phyloP scores from a whole-genome alignment of 2,113 vertebrate genomes.

The Oceanites oceanicus region DNA sequence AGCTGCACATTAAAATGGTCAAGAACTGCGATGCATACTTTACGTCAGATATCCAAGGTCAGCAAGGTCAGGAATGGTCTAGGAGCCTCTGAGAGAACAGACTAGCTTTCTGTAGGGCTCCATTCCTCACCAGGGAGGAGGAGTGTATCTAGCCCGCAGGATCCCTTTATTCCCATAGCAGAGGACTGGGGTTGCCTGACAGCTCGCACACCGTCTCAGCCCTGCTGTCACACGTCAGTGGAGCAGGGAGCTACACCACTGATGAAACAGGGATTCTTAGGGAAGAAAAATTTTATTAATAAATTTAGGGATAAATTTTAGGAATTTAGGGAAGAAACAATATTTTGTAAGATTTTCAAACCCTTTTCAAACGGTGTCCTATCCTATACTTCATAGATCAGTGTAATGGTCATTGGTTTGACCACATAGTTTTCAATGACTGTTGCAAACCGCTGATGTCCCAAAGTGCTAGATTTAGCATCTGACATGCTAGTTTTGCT shows the following conservation, averaged over 20 bases:
- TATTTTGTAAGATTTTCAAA: not conserved
- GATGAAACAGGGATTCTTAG: not conserved
- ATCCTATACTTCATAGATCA: not conserved
- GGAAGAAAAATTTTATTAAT: not conserved
- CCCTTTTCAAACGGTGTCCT: not conserved
- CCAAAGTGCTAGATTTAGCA: not conserved
- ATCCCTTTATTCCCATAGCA: not conserved
- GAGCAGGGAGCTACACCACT: not conserved
- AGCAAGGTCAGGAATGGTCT: not conserved
- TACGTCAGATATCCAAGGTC: not conserved
- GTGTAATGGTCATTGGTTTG: not conserved
- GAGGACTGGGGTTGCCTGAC: not conserved
- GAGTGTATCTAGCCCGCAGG: not conserved
- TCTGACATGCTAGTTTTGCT: not conserved
- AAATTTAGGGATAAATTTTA: not conserved
- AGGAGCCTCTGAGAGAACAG: not conserved
- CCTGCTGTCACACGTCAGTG: not conserved
- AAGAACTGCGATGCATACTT: not conserved
- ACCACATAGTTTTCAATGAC: not conserved
- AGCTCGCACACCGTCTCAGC: not conserved
- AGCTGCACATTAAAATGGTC: not conserved
- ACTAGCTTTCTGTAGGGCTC: accelerated
- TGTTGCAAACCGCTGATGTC: not conserved
- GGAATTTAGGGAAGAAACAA: not conserved
- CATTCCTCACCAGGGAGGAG: not conserved